A percentile compares a stretch with the other conserved stretches of the same genome.
Conservation (phyloP, 2,797 vertebrate species). For the Melanotaenia parkinsoni region DNA sequence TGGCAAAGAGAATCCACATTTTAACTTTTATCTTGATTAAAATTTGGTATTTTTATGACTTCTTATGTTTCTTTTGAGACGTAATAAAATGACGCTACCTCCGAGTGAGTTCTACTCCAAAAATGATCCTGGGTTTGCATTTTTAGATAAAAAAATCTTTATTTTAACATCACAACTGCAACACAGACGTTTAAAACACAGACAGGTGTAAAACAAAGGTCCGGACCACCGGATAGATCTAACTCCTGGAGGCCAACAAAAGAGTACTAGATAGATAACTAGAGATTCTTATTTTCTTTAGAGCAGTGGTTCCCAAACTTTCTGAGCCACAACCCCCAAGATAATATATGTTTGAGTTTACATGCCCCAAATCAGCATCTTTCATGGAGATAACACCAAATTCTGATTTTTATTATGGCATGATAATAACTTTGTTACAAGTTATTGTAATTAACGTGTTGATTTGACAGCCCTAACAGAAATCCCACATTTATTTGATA, state of each 20-base stretch:
- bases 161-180: constrained; percentile 53
- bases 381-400: too few relatives aligned
- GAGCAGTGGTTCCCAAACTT: too few relatives aligned
- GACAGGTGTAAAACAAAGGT: constrained; percentile 19
- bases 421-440: too few relatives aligned
- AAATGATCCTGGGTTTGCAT: constrained; percentile 89
- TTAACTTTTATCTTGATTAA: too few relatives aligned
- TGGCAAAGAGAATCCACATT: constrained; percentile 15
- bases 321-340: too few relatives aligned
- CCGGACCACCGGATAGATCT: constrained; percentile 37
- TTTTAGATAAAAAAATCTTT: constrained; percentile 78
- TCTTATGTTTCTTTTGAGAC: not conserved
- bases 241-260: constrained; percentile 52
- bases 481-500: too few relatives aligned
- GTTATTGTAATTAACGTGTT: too few relatives aligned
- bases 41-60: not conserved
- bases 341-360: too few relatives aligned
- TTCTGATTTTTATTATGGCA: too few relatives aligned
- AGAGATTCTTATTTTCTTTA: too few relatives aligned
- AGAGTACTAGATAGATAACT: not conserved
- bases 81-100: constrained; percentile 84
- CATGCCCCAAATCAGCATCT: too few relatives aligned
- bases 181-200: constrained; percentile 34
- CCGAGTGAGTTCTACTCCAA: constrained; percentile 86
- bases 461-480: too few relatives aligned